Conservation (phyloP, 2,113 vertebrate genomes). For the Pantherophis guttatus region DNA sequence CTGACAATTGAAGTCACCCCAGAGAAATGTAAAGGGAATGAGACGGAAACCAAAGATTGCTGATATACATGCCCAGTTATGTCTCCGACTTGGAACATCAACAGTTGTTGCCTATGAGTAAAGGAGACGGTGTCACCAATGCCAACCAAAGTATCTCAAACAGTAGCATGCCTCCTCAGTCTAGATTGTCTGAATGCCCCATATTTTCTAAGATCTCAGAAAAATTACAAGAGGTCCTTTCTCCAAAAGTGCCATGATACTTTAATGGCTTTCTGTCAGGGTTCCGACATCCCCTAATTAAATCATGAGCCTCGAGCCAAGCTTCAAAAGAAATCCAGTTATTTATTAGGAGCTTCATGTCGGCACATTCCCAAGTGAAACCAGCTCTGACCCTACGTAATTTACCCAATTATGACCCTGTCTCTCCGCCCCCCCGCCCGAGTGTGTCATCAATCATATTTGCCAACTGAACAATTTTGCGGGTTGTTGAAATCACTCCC, state of each 20-base stretch:
- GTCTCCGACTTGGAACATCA: neutral
- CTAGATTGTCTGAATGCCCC: neutral
- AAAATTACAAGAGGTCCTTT: neutral
- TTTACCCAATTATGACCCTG: too few relatives aligned
- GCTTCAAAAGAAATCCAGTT: too few relatives aligned
- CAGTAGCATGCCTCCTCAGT: neutral
- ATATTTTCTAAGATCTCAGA: neutral
- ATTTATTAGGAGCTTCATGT: too few relatives aligned
- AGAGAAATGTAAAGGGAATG: neutral
- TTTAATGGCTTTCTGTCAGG: neutral
- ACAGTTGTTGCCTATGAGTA: neutral
- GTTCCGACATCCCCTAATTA: too few relatives aligned
- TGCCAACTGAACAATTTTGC: too few relatives aligned
- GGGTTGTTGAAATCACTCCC: too few relatives aligned
- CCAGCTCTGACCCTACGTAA: too few relatives aligned
- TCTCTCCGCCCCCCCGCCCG: too few relatives aligned
- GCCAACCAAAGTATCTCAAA: neutral
- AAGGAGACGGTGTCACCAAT: neutral
- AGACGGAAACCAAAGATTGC: neutral
- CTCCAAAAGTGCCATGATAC: neutral
- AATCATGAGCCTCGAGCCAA: too few relatives aligned
- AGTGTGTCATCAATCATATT: too few relatives aligned
- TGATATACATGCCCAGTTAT: neutral
- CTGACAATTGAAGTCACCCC: neutral
- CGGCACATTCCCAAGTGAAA: too few relatives aligned